Percentiles rank a stretch among this genome's conserved stretches.
phyloP scores from a whole-genome alignment of 2,113 vertebrate genomes.

The Mionectes macconnelli region DNA sequence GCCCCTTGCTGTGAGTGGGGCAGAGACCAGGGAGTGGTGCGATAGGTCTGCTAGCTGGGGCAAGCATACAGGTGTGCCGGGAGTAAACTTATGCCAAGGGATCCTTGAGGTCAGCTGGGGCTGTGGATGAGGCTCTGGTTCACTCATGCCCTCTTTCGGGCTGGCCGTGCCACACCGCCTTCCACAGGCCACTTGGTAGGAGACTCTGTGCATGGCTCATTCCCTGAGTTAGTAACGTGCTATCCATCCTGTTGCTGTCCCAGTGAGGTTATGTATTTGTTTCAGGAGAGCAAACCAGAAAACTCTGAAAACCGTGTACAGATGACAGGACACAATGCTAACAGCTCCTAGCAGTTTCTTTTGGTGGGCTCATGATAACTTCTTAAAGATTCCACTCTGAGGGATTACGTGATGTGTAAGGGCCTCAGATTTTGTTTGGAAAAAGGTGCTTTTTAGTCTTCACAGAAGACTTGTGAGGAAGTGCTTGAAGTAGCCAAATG shows the following conservation, averaged over 20 bases:
- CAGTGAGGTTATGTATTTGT: not conserved
- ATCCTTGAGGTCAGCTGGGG: not conserved
- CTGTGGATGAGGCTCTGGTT: not conserved
- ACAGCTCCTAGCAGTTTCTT: not conserved
- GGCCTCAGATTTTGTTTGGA: not conserved
- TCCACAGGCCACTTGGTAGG: not conserved
- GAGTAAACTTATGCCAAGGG: not conserved
- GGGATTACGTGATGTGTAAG: fast-evolving
- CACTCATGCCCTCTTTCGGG: not conserved
- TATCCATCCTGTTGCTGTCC: not conserved
- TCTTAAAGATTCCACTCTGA: not conserved
- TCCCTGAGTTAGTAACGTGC: fast-evolving
- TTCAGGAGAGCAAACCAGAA: not conserved
- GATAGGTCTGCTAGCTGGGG: not conserved
- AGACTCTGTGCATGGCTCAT: not conserved
- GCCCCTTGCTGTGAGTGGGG: not conserved
- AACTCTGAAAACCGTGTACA: not conserved
- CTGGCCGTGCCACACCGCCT: not conserved
- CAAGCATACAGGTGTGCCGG: not conserved
- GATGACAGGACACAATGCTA: not conserved
- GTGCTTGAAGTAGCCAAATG: not conserved
- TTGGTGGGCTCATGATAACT: not conserved
- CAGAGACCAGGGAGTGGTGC: not conserved
- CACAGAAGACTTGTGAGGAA: not conserved
- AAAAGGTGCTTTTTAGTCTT: not conserved